phyloP scores from a whole-genome alignment of 2,113 vertebrate genomes.

The Callocephalon fimbriatum region DNA sequence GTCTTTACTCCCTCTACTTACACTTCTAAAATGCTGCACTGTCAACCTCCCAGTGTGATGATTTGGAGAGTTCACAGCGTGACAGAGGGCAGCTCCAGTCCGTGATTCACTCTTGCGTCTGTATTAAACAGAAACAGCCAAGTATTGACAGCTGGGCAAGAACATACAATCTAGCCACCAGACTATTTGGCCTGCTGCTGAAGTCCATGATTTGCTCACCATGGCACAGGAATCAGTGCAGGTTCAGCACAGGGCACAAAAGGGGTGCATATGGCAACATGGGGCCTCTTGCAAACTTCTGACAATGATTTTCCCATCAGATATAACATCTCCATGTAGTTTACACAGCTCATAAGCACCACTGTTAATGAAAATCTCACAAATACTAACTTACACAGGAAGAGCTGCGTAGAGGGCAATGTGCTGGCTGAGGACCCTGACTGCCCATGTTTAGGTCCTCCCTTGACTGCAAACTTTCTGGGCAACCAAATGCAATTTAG shows the following conservation, averaged over 20 bases:
- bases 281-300: not conserved
- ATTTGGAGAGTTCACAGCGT: not conserved
- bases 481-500: not conserved
- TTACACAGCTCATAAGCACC: not conserved
- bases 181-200: fast-evolving
- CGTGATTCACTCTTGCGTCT: not conserved
- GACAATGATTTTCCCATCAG: not conserved
- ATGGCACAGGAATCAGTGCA: fast-evolving
- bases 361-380: fast-evolving
- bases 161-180: not conserved
- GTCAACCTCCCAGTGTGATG: not conserved
- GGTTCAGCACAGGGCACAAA: fast-evolving
- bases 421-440: not conserved
- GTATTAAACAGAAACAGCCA: not conserved
- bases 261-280: fast-evolving
- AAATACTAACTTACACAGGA: not conserved
- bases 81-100: not conserved
- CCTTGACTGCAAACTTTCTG: not conserved
- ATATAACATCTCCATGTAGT: not conserved
- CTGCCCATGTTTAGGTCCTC: not conserved
- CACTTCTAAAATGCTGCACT: not conserved
- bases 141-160: not conserved
- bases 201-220: fast-evolving
- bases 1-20: not conserved
- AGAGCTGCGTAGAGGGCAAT: not conserved